Base-by-base conservation (phyloP, 2,888 invertebrate species). In the Andrena haemorrhoa region DNA sequence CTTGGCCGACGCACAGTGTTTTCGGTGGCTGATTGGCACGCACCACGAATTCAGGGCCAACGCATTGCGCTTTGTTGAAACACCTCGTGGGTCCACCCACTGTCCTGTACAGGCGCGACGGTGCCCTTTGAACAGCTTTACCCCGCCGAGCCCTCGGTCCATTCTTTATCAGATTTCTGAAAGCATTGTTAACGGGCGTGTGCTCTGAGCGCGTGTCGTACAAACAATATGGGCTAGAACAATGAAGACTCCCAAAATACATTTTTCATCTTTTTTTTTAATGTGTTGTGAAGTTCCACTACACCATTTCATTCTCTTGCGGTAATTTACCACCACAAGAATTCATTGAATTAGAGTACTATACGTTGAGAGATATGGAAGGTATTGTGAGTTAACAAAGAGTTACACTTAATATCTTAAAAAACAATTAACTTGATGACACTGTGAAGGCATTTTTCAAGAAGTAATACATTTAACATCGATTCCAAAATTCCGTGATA, bases 41-140 rank as follows among this genome's bases (percentile, higher is more conserved):
- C 0, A 97, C 96, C 56, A 97, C 96, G 91, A 97, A 97, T 93
- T 97, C 97, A 0, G 97, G 97, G 4, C 97, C 97, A 66, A 95
- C 93, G 89, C 95, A 96, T 31, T 92, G 93, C 7, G 95, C 95
- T 82, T 92, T 92, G 80, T 93, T 93, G 31, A 92, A 91, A 70
- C 94, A 95, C 88, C 94, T 94, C 66, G 89, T 90, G 29, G 91
- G 92, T 47, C 94, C 94, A 92, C 94, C 94, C 72, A 95, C 95
- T 53, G 96, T 95, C 90, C 96, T 95, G 88, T 97, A 97, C 47
- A 97, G 94, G 81, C 97, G 95, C 0, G 97, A 97, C 20, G 97
- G 96, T 31, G 96, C 96, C 89, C 97, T 95, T 91, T 97, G 96
- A 10, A 97, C 96, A 1, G 97, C 96, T 92, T 96, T 96, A 35